Evolutionary conservation across 2,113 vertebrate genomes (phyloP).

Genomic region (Podarcis cretensis): DNA sequence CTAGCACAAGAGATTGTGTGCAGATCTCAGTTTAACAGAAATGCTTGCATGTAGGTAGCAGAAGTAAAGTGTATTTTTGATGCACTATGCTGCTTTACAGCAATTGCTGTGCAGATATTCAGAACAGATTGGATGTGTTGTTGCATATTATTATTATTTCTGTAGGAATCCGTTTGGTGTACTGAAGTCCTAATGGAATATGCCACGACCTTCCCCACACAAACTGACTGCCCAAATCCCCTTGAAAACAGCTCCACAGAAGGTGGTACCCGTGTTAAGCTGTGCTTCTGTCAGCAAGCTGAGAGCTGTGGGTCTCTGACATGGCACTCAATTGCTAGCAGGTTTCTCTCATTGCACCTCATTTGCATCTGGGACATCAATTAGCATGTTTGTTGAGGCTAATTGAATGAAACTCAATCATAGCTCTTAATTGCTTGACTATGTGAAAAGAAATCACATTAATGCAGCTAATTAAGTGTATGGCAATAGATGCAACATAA

Average conservation of each 20-base stretch:
- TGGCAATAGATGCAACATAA: slow-evolving; percentile 91
- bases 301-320: slow-evolving; percentile 60
- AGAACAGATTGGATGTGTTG: fast-evolving
- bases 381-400: slow-evolving; percentile 98
- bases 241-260: slow-evolving; percentile 46
- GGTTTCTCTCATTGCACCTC: slow-evolving; percentile 84
- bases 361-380: slow-evolving; percentile 93
- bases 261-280: slow-evolving; percentile 48
- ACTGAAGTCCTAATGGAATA: background rate
- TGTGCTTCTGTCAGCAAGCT: slow-evolving; percentile 61
- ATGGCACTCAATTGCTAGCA: slow-evolving; percentile 71
- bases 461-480: slow-evolving; percentile 98
- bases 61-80: fast-evolving
- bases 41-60: fast-evolving
- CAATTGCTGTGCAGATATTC: fast-evolving
- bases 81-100: background rate
- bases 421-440: slow-evolving; percentile 95
- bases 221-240: background rate
- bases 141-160: background rate
- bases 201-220: background rate
- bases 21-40: background rate
- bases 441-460: slow-evolving; percentile 99
- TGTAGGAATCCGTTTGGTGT: slow-evolving; percentile 17
- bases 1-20: background rate
- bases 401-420: slow-evolving; percentile 99